phyloP scores from a whole-genome alignment of 2,888 invertebrate genomes.

The Oscheius sp. region DNA sequence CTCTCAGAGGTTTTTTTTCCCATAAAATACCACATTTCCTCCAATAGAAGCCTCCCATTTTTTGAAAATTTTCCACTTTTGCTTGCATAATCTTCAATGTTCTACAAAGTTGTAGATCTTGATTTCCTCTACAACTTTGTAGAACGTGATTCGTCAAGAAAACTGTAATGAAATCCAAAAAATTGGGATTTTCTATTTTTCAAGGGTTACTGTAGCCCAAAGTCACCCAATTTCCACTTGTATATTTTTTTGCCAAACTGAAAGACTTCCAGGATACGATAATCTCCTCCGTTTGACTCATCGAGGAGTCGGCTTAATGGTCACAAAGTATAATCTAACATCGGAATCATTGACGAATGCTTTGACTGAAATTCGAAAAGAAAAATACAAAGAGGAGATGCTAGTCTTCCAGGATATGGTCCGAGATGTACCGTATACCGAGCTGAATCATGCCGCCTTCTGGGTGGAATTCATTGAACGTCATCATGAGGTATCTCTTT shows the following conservation, averaged over 20 bases:
- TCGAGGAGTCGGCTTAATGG: slow-evolving; percentile 64
- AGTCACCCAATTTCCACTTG: no score
- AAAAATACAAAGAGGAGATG: slow-evolving; percentile 65
- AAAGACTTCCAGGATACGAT: slow-evolving; percentile 37
- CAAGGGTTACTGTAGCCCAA: no score
- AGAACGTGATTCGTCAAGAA: no score
- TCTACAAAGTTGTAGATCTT: no score
- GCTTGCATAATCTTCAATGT: neutral
- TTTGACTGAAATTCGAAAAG: slow-evolving; percentile 41
- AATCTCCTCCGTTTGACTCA: slow-evolving; percentile 59
- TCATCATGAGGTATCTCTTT: slow-evolving; percentile 64
- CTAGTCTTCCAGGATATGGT: slow-evolving; percentile 69
- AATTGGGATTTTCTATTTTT: no score
- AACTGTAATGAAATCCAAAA: no score
- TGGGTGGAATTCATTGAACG: slow-evolving; percentile 71
- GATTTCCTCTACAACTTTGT: no score
- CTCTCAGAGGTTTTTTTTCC: slow-evolving; percentile 35
- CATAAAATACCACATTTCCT: no score
- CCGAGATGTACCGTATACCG: slow-evolving; percentile 69
- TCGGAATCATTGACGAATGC: slow-evolving; percentile 38
- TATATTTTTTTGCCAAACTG: no score
- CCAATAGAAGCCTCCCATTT: no score
- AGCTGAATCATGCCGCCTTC: slow-evolving; percentile 69
- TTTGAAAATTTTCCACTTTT: neutral
- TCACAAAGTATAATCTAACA: slow-evolving; percentile 50